Conservation (phyloP, 2,888 invertebrate species). For the Criorhina ranunculi region DNA sequence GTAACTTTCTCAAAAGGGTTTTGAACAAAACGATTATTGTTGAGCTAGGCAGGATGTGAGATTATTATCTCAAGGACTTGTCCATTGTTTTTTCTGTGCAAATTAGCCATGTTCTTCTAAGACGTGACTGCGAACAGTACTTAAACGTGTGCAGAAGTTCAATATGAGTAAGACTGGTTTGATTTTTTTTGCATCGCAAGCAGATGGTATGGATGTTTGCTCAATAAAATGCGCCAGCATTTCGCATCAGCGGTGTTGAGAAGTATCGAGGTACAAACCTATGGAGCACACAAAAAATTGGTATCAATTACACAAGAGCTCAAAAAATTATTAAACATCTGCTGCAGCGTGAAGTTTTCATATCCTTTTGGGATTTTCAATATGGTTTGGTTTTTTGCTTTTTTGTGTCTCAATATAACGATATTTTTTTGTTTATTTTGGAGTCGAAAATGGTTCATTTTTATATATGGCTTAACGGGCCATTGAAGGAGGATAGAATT, state of each 20-base stretch:
- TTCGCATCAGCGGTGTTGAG: constrained; percentile 2
- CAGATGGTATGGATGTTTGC: constrained; percentile 44
- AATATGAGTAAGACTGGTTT: constrained; percentile 1
- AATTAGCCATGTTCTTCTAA: not conserved
- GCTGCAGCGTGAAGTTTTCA: constrained; percentile 19
- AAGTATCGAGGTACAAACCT: not conserved
- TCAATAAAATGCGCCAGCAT: constrained; percentile 33
- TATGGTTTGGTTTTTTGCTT: not conserved
- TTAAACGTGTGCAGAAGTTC: constrained; percentile 31
- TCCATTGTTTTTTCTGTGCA: constrained; percentile 8
- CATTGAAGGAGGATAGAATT: too few species aligned
- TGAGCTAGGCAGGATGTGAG: constrained; percentile 62
- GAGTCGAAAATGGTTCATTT: constrained; percentile 9
- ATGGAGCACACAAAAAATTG: constrained; percentile 31
- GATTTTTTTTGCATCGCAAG: constrained; percentile 11
- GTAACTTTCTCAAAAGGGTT: not conserved
- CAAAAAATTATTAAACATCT: constrained; percentile 55
- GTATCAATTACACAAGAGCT: constrained; percentile 59
- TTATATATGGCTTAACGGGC: too few species aligned
- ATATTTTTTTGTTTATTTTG: constrained; percentile 24
- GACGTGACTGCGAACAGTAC: not conserved
- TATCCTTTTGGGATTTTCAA: constrained; percentile 27
- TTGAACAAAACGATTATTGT: constrained; percentile 24
- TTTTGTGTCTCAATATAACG: constrained; percentile 22
- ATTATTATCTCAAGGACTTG: constrained; percentile 56